Percentiles rank a stretch among this genome's conserved stretches.
Conservation (phyloP, 2,797 vertebrate species). For the Allobates femoralis region DNA sequence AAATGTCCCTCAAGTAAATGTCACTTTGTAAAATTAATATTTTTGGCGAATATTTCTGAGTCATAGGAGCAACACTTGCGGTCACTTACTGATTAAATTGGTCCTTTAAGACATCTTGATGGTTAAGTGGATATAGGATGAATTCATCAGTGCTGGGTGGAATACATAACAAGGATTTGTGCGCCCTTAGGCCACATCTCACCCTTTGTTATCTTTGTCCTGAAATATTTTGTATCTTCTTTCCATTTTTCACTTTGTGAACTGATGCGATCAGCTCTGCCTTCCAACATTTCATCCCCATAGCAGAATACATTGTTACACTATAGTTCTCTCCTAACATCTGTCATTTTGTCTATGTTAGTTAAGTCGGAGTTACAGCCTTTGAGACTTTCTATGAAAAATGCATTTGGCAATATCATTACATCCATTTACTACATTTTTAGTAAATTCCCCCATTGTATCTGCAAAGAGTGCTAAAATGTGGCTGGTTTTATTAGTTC, state of each 20-base stretch:
- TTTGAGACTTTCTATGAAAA: too few relatives aligned
- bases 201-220: slow-evolving; percentile 18
- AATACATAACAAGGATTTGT: slow-evolving; percentile 29
- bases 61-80: slow-evolving; percentile 5
- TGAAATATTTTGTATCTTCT: background rate
- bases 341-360: too few relatives aligned
- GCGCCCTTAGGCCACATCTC: background rate
- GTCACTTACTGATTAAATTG: slow-evolving; percentile 47
- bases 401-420: too few relatives aligned
- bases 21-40: slow-evolving; percentile 51
- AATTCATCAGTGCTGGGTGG: slow-evolving; percentile 14
- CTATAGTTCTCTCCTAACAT: background rate
- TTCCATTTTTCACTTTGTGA: background rate
- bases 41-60: slow-evolving; percentile 23
- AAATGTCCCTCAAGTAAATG: slow-evolving; percentile 47
- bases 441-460: too few relatives aligned
- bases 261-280: background rate
- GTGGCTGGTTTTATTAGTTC: too few relatives aligned
- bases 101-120: slow-evolving; percentile 24
- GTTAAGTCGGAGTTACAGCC: too few relatives aligned
- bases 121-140: slow-evolving; percentile 28
- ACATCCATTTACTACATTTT: too few relatives aligned
- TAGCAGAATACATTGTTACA: background rate
- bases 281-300: background rate
- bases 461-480: too few relatives aligned